These are phyloP conservation scores for Drosophila pullipes DNA, from an alignment of 2,888 invertebrate species.

Conservation along the genomic window DNA sequence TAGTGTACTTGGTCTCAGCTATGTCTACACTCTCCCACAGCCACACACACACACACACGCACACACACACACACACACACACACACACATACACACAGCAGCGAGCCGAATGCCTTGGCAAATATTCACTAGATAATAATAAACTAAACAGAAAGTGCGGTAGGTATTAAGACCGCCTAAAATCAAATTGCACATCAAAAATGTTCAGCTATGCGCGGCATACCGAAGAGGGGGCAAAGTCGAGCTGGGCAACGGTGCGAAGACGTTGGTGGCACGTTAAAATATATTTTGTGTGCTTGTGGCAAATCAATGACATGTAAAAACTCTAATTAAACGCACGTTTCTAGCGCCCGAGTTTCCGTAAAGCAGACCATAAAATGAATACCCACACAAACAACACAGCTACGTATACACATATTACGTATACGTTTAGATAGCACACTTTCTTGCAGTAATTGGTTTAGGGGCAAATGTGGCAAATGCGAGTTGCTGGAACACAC, in stretches of 20 bases:
- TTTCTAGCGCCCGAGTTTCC: constrained; percentile 49
- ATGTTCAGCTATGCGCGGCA: constrained; percentile 49
- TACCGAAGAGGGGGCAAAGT: constrained; percentile 6
- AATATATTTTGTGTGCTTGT: constrained; percentile 45
- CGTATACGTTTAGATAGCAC: constrained; percentile 4
- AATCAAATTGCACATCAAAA: constrained; percentile 64
- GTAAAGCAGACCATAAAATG: constrained; percentile 44
- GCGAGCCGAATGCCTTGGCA: constrained; percentile 53
- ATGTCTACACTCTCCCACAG: constrained; percentile 31
- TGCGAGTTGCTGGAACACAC: constrained; percentile 8
- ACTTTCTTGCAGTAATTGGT: constrained; percentile 35
- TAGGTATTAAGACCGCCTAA: constrained; percentile 24
- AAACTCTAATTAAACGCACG: constrained; percentile 78
- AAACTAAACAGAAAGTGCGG: constrained; percentile 71
- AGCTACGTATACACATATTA: neutral
- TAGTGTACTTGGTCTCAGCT: constrained; percentile 49
- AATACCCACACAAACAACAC: constrained; percentile 8
- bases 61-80: constrained; percentile 14
- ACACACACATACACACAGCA: neutral
- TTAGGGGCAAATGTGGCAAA: constrained; percentile 29
- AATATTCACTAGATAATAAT: constrained; percentile 79
- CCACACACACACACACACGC: constrained; percentile 15
- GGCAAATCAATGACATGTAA: constrained; percentile 76
- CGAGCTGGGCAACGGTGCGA: neutral
- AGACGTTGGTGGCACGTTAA: neutral